Evolutionary conservation across 1,140 invertebrate genomes (phyloP), one percentile per base, ranked within the genome.

Genomic region (Metaphire vulgaris): DNA sequence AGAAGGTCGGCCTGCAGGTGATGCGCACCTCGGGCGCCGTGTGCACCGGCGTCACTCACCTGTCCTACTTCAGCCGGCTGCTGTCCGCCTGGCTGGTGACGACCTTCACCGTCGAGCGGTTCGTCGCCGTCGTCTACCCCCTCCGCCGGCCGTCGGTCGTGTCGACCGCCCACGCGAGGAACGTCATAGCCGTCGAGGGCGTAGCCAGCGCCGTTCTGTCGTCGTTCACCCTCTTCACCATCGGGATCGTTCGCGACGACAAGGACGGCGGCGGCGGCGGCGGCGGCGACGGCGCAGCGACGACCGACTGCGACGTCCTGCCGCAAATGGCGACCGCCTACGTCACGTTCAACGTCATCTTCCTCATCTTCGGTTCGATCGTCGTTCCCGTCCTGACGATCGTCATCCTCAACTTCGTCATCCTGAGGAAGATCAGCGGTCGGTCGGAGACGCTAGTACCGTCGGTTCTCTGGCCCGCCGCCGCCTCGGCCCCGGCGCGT

Each of bases 71-170:
- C 29, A 32, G 30, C 33, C 70, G 70, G 26, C 33, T 72, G 33
- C 70, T 72, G 12, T 72, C 70, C 32, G 70, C 70, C 26, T 72
- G 70, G 70, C 33, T 72, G 21, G 70, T 72, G 2, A 72, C 32
- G 70, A 72, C 70, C 21, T 72, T 72, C 33, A 72, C 70, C 29
- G 33, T 72, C 26, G 70, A 72, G 26, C 70, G 70, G 70, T 72
- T 72, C 26, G 32, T 72, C 6, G 70, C 26, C 14, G 70, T 34
- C 26, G 70, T 72, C 2, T 72, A 30, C 26, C 70, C 70, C 6
- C 33, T 72, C 12, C 26, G 70, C 12, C 29, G 70, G 32, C 26
- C 70, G 12, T 26, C 33, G 14, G 26, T 72, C 2, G 33, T 26
- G 12, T 29, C 70, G 14, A 31, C 30, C 21, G 15, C 14, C 14